These are phyloP conservation scores for Condylura cristata DNA, from an alignment of 2,113 vertebrate species.

Conservation along the genomic window DNA sequence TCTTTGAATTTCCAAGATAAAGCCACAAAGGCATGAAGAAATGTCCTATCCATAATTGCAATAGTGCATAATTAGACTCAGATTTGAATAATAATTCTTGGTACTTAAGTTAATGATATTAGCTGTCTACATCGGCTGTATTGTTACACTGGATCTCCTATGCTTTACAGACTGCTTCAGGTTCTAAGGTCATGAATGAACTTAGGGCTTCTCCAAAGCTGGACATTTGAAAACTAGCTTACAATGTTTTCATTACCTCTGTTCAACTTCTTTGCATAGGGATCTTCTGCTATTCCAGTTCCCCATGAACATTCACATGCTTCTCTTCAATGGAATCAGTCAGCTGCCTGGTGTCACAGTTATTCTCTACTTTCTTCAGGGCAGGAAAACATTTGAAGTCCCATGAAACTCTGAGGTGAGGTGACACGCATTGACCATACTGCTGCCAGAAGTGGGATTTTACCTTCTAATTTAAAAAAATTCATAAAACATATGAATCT, in stretches of 20 bases:
- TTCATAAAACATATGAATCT: neutral
- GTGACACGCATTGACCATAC: neutral
- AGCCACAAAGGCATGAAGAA: neutral
- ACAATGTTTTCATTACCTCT: neutral
- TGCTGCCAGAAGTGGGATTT: neutral
- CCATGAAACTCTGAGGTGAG: neutral
- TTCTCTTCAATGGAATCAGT: neutral
- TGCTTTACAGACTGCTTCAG: neutral
- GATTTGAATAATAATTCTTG: neutral
- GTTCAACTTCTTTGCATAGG: neutral
- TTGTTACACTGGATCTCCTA: neutral
- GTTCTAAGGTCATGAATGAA: neutral
- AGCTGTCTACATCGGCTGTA: neutral
- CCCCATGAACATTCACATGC: neutral
- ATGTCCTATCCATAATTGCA: no score
- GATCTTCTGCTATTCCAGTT: neutral
- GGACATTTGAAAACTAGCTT: neutral
- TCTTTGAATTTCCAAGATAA: neutral
- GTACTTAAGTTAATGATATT: neutral
- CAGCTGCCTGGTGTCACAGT: no score
- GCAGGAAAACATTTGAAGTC: neutral
- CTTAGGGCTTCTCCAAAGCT: neutral
- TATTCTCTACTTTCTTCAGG: neutral
- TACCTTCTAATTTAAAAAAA: conserved; percentile 15
- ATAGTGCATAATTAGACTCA: neutral